A percentile compares a stretch with the other conserved stretches of the same genome.
Evolutionary conservation across 2,888 invertebrate species (phyloP).

Genomic region (Xylota segnis): DNA sequence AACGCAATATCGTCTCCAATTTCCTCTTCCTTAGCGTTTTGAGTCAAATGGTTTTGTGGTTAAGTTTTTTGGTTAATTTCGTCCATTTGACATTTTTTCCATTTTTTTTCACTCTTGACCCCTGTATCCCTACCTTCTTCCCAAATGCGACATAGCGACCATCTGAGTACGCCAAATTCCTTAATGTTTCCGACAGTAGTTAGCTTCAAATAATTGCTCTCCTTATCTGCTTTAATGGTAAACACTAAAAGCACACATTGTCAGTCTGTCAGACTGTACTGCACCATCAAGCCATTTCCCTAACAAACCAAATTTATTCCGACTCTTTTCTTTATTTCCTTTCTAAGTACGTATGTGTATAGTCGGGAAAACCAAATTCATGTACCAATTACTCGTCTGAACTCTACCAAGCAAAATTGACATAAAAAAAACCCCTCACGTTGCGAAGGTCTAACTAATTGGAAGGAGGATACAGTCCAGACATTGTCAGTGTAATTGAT

Average conservation of each 20-base stretch:
- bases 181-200: too few species aligned
- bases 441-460: constrained; percentile 15
- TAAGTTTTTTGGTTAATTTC: too few species aligned
- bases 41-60: too few species aligned
- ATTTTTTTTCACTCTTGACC: too few species aligned
- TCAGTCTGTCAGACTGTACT: background rate
- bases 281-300: background rate
- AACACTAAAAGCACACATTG: background rate
- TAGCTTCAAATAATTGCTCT: too few species aligned
- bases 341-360: background rate
- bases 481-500: constrained; percentile 1
- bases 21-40: too few species aligned
- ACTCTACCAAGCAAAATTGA: background rate
- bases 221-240: too few species aligned
- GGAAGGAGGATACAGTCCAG: constrained; percentile 12
- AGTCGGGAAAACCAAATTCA: constrained; percentile 1
- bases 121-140: too few species aligned
- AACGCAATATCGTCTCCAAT: too few species aligned
- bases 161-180: too few species aligned
- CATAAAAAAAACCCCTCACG: background rate
- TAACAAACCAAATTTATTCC: background rate
- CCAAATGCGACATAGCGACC: too few species aligned
- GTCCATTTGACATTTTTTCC: too few species aligned
- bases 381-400: background rate
- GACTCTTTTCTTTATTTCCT: background rate